Percentiles rank a stretch among this genome's conserved stretches.
phyloP scores from a whole-genome alignment of 2,797 vertebrate genomes.

The Smutsia gigantea region DNA sequence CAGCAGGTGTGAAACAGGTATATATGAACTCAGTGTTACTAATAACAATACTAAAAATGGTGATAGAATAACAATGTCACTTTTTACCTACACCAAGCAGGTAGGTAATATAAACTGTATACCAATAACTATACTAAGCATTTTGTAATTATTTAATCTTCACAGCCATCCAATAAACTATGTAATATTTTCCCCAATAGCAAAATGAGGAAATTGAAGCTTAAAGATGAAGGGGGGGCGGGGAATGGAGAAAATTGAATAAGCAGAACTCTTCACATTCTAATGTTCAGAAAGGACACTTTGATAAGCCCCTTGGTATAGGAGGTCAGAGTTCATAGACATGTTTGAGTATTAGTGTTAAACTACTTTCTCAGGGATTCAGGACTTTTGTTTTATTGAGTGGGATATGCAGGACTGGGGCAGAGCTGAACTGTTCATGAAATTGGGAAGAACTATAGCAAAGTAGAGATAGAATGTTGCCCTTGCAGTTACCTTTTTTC shows the following conservation, averaged over 20 bases:
- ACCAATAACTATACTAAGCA: neutral
- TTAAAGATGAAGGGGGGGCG: neutral
- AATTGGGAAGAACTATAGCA: neutral
- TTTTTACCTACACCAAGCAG: neutral
- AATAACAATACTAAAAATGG: neutral
- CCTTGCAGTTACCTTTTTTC: neutral
- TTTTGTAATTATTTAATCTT: neutral
- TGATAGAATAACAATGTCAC: neutral
- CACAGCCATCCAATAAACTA: neutral
- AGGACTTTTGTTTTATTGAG: neutral
- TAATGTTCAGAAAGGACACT: neutral
- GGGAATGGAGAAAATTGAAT: neutral
- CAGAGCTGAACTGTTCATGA: neutral
- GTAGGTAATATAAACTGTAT: neutral
- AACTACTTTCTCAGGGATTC: neutral
- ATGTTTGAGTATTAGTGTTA: neutral
- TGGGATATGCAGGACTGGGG: neutral
- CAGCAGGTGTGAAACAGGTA: constrained; percentile 99
- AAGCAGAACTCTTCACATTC: neutral
- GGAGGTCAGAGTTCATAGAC: neutral
- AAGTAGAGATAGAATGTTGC: neutral
- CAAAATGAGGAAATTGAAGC: neutral
- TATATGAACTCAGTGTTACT: constrained; percentile 70
- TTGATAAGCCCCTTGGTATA: neutral
- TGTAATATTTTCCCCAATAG: neutral